These are phyloP conservation scores for Catalaphyllia jardinei DNA, from an alignment of 64 coral and sea anemone species.

Conservation along the genomic window DNA sequence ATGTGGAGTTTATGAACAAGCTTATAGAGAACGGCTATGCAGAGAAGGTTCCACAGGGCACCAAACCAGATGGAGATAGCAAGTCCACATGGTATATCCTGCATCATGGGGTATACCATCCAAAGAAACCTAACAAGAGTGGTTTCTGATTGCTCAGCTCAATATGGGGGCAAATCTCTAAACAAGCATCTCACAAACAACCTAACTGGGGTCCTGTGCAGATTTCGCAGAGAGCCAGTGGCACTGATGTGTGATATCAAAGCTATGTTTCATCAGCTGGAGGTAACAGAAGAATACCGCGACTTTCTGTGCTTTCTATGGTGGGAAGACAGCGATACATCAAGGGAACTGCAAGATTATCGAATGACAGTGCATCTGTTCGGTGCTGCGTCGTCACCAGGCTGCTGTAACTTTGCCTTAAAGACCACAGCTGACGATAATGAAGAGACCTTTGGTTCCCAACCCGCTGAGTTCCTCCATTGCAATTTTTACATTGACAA, in stretches of 20 bases:
- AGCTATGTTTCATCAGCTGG: background rate
- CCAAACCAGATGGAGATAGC: background rate
- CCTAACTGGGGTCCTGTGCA: slow-evolving; percentile 42
- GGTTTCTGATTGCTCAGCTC: slow-evolving; percentile 19
- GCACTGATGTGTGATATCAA: slow-evolving; percentile 52
- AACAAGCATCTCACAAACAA: slow-evolving; percentile 62
- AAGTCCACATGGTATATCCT: slow-evolving; percentile 26
- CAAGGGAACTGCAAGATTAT: slow-evolving; percentile 43
- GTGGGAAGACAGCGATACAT: slow-evolving; percentile 49
- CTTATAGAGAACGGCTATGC: slow-evolving; percentile 31
- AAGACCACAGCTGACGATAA: slow-evolving; percentile 52
- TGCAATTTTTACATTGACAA: slow-evolving; percentile 35
- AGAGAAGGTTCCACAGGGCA: background rate
- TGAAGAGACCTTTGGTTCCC: slow-evolving; percentile 7
- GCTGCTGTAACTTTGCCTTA: slow-evolving; percentile 53
- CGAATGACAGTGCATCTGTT: slow-evolving; percentile 71
- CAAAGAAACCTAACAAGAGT: slow-evolving; percentile 2
- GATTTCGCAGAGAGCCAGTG: slow-evolving; percentile 39
- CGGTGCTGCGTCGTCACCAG: slow-evolving; percentile 61
- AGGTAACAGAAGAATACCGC: slow-evolving; percentile 14
- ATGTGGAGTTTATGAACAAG: slow-evolving; percentile 39
- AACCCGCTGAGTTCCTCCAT: slow-evolving; percentile 10
- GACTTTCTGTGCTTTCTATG: slow-evolving; percentile 49
- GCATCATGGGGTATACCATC: slow-evolving; percentile 40
- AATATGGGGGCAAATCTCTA: slow-evolving; percentile 46